Conservation (phyloP, 2,797 vertebrate species). For the Chelon auratus region DNA sequence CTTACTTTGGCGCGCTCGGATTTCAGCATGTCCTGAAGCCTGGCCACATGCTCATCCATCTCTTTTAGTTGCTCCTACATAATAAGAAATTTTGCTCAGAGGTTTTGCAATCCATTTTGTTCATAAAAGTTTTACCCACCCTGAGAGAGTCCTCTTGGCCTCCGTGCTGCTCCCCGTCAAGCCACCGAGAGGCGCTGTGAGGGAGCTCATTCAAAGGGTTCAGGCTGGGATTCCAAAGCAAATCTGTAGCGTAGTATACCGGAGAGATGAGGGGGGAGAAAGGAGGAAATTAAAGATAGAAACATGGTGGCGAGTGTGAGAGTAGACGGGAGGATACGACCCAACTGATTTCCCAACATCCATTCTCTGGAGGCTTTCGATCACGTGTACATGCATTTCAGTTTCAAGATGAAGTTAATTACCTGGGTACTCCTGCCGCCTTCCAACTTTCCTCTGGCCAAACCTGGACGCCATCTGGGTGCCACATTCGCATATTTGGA, state of each 20-base stretch:
- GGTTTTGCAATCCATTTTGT: not conserved
- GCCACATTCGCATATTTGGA: not conserved
- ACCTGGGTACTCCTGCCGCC: slow-evolving; percentile 58
- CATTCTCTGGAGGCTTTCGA: not conserved
- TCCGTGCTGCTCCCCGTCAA: slow-evolving; percentile 35
- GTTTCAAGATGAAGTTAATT: not conserved
- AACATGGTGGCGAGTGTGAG: not conserved
- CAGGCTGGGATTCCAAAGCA: slow-evolving; percentile 26
- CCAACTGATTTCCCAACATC: not conserved
- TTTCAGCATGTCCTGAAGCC: slow-evolving; percentile 78
- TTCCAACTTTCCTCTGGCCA: slow-evolving; percentile 32
- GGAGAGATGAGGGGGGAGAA: not conserved
- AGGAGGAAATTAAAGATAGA: not conserved
- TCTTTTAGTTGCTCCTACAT: slow-evolving; percentile 77
- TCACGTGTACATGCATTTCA: too few species aligned
- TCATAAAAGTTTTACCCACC: slow-evolving; percentile 50
- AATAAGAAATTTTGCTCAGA: not conserved
- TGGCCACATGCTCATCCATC: slow-evolving; percentile 71
- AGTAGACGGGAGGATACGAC: not conserved
- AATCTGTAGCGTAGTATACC: slow-evolving; percentile 31
- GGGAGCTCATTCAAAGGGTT: slow-evolving; percentile 13
- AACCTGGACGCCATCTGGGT: slow-evolving; percentile 68
- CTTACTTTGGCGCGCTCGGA: slow-evolving; percentile 76
- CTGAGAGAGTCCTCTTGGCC: slow-evolving; percentile 53
- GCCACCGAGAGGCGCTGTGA: slow-evolving; percentile 53